Percentiles rank a stretch among this genome's conserved stretches.
Evolutionary conservation across 2,797 vertebrate species (phyloP).

Genomic region (Alectoris magna): DNA sequence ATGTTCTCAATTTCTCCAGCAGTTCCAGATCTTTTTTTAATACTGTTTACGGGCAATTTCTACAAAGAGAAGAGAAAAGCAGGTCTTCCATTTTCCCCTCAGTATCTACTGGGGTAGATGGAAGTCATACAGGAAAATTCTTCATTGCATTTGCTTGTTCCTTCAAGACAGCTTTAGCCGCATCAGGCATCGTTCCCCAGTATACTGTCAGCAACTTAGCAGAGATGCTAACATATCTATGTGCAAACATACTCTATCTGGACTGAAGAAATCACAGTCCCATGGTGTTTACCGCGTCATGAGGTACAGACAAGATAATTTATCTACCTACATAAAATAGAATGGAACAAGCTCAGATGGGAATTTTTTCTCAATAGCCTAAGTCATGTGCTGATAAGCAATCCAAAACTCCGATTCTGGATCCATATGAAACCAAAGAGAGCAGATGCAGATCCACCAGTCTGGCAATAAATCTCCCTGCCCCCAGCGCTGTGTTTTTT

Average conservation of each 20-base stretch:
- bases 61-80: background rate
- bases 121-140: background rate
- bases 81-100: background rate
- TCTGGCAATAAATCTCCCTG: constrained; percentile 73
- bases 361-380: background rate
- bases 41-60: background rate
- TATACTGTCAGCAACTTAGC: background rate
- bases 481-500: constrained; percentile 35
- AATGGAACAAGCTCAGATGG: background rate
- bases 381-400: constrained; percentile 14
- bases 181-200: background rate
- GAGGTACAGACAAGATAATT: background rate
- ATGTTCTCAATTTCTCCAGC: background rate
- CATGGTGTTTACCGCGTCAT: background rate
- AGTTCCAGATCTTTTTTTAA: background rate
- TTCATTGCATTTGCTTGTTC: background rate
- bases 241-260: background rate
- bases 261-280: background rate
- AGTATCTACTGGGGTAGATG: background rate
- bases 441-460: constrained; percentile 70
- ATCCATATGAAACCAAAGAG: constrained; percentile 60
- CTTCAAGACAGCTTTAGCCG: background rate
- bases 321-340: background rate
- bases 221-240: background rate
- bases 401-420: constrained; percentile 47